Base-by-base conservation (phyloP, 2,797 vertebrate genomes). In the Luscinia luscinia region DNA sequence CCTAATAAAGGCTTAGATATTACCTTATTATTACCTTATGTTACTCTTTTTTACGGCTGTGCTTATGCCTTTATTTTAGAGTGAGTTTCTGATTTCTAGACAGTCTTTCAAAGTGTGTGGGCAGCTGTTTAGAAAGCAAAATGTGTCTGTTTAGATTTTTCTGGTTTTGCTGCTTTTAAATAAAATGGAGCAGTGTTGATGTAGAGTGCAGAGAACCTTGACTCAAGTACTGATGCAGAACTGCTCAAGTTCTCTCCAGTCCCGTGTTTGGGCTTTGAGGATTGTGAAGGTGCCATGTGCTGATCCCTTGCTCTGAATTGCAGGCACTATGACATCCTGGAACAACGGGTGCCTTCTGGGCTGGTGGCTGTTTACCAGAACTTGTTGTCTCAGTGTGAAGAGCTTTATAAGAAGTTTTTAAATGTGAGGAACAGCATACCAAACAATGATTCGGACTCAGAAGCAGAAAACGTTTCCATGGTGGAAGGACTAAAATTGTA, bases 281-380 rank as follows among this genome's bases (percentile, higher is more conserved):
- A 28, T 12, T 49, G 28, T 57, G 24, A 13, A n/a, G 30, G 32
- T 15, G 9, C 59, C 40, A 13, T 58, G 32, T 15, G 10, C 58
- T 95, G 63, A 92, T 19, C 11, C 9, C 10, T 59, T 49, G 30
- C 40, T 92, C 45, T 95, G 70, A 67, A 59, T 64, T 95, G 43
- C 94, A 99, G 99, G 84, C 98, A 98, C 97, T 99, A 99, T 23
- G 99, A 99, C 91, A 98, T 99, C 73, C 95, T 99, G 51, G 99
- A 99, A 92, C 98, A 99, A 87, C 97, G 99, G 58, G 98, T 99
- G 75, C 99, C 99, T 14, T 97, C 98, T 12, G 98, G 98, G 34
- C 98, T 99, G 48, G 98, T 99, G 41, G 96, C 74, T 4, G 99
- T 99, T 94, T 99, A 99, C 95, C 98, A 96, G 69, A 96, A 94